Base-by-base conservation (phyloP, 2,113 vertebrate genomes). In the Fulica atra region DNA sequence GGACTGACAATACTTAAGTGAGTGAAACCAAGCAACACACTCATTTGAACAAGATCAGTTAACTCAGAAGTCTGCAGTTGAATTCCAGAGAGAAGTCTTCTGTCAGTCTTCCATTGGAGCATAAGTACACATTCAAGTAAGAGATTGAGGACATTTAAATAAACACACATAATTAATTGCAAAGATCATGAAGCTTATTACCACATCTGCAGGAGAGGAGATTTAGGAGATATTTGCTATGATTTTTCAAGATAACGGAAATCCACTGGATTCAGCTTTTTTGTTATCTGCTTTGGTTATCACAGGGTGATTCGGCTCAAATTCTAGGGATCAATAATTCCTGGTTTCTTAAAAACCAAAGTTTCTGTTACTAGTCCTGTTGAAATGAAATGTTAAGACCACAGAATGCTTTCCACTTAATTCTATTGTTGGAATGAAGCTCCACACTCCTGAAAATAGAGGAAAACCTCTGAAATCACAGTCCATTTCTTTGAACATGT, bases 361-460 rank as follows among this genome's bases (percentile, higher is more conserved):
- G 31, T 9, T 77, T 31, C 23, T 60, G 7, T 59, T 81, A 74
- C 64, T 73, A 36, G 31, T 80, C 71, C 68, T 29, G 7, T 59
- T 66, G 61, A 7, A 89, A 93, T 54, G 95, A 95, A 97, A 96
- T 97, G 95, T 89, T 68, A 81, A 91, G 93, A 90, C 95, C 95
- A 0, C 40, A 25, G 63, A 40, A 51, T 84, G 13, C 54, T 92
- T 91, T 93, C 79, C 74, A 69, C 35, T 88, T 51, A 83, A 21
- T 90, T 82, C n/a, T 76, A 54, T 35, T 78, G 28, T 65, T 61
- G 36, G 81, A 81, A 88, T 65, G 29, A 71, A 85, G 86, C 40
- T 81, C 28, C 68, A 65, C 36, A 20, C 36, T 50, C 53, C 71
- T 65, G 66, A 93, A 73, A 83, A 91, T 26, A 54, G 19, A 82